Evolutionary conservation across 2,888 invertebrate genomes (phyloP).

Genomic region (Meandrusa payeni): DNA sequence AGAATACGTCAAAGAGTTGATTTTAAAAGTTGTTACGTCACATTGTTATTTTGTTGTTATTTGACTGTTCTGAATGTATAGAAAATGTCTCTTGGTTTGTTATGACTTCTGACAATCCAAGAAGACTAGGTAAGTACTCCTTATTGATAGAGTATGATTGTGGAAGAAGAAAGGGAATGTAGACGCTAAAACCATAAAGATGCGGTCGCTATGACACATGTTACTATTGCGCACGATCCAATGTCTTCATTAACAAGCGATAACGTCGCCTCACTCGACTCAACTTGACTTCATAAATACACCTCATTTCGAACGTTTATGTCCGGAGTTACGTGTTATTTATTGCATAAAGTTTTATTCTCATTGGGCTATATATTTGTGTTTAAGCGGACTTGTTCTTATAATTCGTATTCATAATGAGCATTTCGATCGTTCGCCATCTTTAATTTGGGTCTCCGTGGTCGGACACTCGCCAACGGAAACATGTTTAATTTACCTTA

Average conservation of each 20-base stretch:
- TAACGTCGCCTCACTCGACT: slow-evolving; percentile 8
- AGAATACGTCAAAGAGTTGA: too few species aligned
- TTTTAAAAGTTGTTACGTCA: too few species aligned
- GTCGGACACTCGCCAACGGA: not conserved
- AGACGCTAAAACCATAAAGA: too few species aligned
- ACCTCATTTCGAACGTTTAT: slow-evolving; percentile 19
- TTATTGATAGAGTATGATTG: too few species aligned
- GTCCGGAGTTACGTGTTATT: slow-evolving; percentile 18
- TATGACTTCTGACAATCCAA: too few species aligned
- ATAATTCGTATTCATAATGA: slow-evolving; percentile 22
- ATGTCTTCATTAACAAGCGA: slow-evolving; percentile 21
- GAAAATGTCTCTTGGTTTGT: too few species aligned
- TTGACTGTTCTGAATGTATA: too few species aligned
- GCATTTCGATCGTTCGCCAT: slow-evolving; percentile 14
- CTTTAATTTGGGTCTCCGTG: slow-evolving; percentile 18
- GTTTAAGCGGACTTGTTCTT: slow-evolving; percentile 19
- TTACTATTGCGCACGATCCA: slow-evolving; percentile 10
- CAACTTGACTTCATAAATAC: slow-evolving; percentile 21
- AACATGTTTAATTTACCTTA: not conserved
- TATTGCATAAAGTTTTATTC: slow-evolving; percentile 20
- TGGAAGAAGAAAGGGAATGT: too few species aligned
- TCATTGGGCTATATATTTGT: slow-evolving; percentile 15
- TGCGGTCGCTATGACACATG: too few species aligned
- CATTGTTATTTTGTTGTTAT: too few species aligned
- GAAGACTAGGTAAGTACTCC: too few species aligned